These are phyloP conservation scores for Drosophila mercatorum DNA, from an alignment of 2,888 invertebrate species.

Conservation along the genomic window DNA sequence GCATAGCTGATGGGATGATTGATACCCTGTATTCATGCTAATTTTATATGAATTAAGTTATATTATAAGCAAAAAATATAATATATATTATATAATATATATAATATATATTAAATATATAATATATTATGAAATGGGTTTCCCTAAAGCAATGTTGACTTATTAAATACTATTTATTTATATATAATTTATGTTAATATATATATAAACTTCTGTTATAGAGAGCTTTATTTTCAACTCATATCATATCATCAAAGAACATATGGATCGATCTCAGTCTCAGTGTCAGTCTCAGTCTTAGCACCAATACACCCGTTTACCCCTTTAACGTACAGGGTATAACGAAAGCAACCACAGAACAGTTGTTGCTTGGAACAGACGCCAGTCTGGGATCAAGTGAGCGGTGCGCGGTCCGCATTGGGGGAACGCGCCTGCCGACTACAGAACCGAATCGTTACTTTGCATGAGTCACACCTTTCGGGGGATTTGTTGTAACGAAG, in stretches of 20 bases:
- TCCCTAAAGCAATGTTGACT: too few relatives aligned
- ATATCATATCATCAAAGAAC: not conserved
- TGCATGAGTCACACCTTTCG: constrained; percentile 58
- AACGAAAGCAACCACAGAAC: constrained; percentile 28
- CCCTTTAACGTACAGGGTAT: constrained; percentile 9
- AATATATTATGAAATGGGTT: too few relatives aligned
- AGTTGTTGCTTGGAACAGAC: constrained; percentile 42
- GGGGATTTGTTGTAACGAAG: constrained; percentile 55
- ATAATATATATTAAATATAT: too few relatives aligned
- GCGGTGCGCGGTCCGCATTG: constrained; percentile 19
- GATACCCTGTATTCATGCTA: not conserved
- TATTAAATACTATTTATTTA: too few relatives aligned
- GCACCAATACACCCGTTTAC: not conserved
- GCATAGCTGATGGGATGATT: not conserved
- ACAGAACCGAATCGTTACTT: constrained; percentile 38
- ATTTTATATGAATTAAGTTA: too few relatives aligned
- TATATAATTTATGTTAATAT: too few relatives aligned
- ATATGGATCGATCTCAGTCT: too few relatives aligned
- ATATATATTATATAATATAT: too few relatives aligned
- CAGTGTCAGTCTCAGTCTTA: too few relatives aligned
- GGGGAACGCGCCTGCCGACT: constrained; percentile 51
- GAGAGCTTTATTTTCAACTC: too few relatives aligned
- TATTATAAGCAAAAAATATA: too few relatives aligned
- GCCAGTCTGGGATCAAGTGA: constrained; percentile 51
- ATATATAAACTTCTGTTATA: too few relatives aligned